These are phyloP conservation scores for Cossypha dichroa DNA, from an alignment of 2,797 vertebrate genomes.

Conservation along the genomic window DNA sequence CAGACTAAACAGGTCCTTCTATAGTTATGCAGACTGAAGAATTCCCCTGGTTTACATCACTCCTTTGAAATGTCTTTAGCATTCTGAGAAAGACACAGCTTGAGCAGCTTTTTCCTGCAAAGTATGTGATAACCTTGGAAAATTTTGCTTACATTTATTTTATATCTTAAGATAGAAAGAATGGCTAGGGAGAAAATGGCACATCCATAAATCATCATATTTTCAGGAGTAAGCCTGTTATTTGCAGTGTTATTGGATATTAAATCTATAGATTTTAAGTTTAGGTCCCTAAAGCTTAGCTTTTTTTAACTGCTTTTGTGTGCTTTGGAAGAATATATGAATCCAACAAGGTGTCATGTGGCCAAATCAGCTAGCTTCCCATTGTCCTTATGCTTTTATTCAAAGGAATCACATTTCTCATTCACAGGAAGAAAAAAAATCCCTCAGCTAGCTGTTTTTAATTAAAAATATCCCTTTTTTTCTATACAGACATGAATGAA, in stretches of 20 bases:
- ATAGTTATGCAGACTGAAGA: not conserved
- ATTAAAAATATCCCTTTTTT: not conserved
- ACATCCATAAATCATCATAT: accelerated
- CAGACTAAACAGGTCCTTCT: not conserved
- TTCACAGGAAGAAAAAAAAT: not conserved
- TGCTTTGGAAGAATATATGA: not conserved
- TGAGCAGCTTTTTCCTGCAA: not conserved
- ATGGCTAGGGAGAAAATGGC: not conserved
- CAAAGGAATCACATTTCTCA: not conserved
- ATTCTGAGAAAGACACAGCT: not conserved
- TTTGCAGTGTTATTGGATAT: not conserved
- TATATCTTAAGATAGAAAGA: not conserved
- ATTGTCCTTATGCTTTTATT: not conserved
- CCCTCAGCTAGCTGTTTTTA: not conserved
- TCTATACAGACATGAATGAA: not conserved
- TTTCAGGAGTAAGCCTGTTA: not conserved
- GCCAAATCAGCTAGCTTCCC: not conserved
- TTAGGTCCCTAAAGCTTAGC: not conserved
- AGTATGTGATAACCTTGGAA: not conserved
- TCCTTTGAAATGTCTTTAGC: not conserved
- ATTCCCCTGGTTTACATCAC: not conserved
- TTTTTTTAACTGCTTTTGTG: not conserved
- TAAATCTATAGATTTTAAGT: not conserved
- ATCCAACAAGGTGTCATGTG: not conserved
- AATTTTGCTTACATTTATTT: not conserved